Conservation (phyloP, 2,113 vertebrate genomes). For the Sigmodon hispidus region DNA sequence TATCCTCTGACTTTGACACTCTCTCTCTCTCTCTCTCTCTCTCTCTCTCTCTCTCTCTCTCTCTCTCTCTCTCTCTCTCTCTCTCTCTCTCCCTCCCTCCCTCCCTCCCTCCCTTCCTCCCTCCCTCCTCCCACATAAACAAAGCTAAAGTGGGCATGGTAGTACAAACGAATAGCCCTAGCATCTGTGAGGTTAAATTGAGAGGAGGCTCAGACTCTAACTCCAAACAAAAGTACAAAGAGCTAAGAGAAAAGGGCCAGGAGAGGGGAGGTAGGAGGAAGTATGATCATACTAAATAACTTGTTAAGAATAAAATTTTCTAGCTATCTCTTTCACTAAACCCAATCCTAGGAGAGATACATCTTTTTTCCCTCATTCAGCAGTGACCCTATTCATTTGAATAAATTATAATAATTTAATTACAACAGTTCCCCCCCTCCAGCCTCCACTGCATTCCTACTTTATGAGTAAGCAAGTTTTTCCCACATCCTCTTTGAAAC, state of each 20-base stretch:
- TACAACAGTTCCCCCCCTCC: not conserved
- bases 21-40: no score
- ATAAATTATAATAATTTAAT: conserved; percentile 29
- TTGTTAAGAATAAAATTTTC: not conserved
- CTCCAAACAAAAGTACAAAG: not conserved
- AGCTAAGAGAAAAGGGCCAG: not conserved
- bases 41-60: no score
- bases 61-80: no score
- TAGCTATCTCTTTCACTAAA: not conserved
- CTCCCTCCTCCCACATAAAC: no score
- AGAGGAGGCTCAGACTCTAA: not conserved
- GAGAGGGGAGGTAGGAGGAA: not conserved
- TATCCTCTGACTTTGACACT: not conserved
- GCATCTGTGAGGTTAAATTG: not conserved
- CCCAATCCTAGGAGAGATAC: not conserved
- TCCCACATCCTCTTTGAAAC: not conserved
- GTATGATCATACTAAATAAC: not conserved
- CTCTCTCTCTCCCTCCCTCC: no score
- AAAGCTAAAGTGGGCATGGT: not conserved
- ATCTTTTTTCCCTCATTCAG: not conserved
- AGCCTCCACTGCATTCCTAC: not conserved
- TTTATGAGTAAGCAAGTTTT: conserved; percentile 40
- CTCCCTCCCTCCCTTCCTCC: no score
- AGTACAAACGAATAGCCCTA: not conserved
- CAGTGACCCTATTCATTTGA: not conserved